phyloP scores from a whole-genome alignment of 2,888 invertebrate genomes.

The Galeruca laticollis region DNA sequence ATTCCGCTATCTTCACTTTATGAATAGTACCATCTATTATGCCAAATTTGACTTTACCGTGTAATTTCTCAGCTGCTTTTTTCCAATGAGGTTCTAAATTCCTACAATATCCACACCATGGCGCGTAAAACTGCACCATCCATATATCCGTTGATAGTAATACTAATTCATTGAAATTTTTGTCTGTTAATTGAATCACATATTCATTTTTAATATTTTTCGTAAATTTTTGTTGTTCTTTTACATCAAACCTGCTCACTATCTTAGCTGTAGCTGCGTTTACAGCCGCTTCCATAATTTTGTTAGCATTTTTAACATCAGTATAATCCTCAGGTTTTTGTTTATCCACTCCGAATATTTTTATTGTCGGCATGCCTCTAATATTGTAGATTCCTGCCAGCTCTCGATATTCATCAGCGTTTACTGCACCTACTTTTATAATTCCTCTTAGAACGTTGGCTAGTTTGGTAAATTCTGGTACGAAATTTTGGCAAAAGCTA shows the following conservation, averaged over 20 bases:
- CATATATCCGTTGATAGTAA: slow-evolving; percentile 90
- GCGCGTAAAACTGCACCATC: slow-evolving; percentile 95
- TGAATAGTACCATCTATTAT: slow-evolving; percentile 93
- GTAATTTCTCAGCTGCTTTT: slow-evolving; percentile 76
- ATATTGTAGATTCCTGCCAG: slow-evolving; percentile 80
- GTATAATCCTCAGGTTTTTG: slow-evolving; percentile 81
- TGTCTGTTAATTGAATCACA: slow-evolving; percentile 91
- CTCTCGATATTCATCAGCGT: slow-evolving; percentile 81
- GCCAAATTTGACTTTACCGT: slow-evolving; percentile 92
- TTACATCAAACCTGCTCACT: slow-evolving; percentile 13
- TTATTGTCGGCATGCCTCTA: slow-evolving; percentile 91
- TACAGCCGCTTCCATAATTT: slow-evolving; percentile 83
- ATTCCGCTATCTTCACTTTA: slow-evolving; percentile 79
- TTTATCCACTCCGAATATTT: slow-evolving; percentile 87
- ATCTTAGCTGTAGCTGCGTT: slow-evolving; percentile 57
- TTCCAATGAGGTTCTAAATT: slow-evolving; percentile 94
- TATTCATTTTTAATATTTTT: slow-evolving; percentile 62
- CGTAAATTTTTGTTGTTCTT: slow-evolving; percentile 66
- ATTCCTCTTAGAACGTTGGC: slow-evolving; percentile 90
- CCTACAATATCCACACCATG: slow-evolving; percentile 94
- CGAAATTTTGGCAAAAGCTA: slow-evolving; percentile 86
- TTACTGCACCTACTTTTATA: slow-evolving; percentile 86
- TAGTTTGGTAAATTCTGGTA: slow-evolving; percentile 89
- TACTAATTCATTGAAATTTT: slow-evolving; percentile 90
- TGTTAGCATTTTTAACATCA: slow-evolving; percentile 81